These are phyloP conservation scores for Eubucco bourcierii DNA, from an alignment of 2,113 vertebrate species.

Conservation along the genomic window DNA sequence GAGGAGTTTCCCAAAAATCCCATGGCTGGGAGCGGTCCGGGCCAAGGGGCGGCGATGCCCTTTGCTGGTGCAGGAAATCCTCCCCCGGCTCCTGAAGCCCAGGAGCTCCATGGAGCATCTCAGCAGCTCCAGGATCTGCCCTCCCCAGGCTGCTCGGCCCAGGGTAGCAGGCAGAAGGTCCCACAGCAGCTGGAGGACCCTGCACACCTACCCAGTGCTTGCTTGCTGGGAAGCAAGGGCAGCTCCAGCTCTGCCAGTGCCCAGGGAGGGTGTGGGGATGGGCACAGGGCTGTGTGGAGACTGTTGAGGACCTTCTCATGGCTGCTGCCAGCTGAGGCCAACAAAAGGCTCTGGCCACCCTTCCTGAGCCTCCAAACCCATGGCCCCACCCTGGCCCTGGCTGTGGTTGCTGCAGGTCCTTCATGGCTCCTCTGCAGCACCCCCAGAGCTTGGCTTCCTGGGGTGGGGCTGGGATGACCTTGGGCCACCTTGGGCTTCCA, in stretches of 20 bases:
- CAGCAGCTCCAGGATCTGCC: not conserved
- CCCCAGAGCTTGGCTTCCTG: fast-evolving
- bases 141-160: too few species aligned
- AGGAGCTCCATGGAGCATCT: not conserved
- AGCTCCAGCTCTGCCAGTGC: not conserved
- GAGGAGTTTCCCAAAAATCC: constrained; percentile 13
- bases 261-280: not conserved
- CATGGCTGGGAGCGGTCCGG: not conserved
- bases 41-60: constrained; percentile 21
- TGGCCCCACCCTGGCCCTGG: not conserved
- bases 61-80: constrained; percentile 16
- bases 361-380: constrained; percentile 31
- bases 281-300: fast-evolving
- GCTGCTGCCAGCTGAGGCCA: not conserved
- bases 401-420: fast-evolving
- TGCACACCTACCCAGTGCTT: fast-evolving
- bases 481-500: not conserved
- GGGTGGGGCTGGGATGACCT: not conserved
- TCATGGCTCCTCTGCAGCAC: fast-evolving
- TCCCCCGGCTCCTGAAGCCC: not conserved
- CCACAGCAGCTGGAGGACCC: not conserved
- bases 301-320: not conserved
- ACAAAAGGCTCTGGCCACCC: not conserved
- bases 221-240: not conserved
- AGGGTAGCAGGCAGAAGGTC: not conserved